Evolutionary conservation across 1,140 invertebrate species (phyloP).

Genomic region (Eurosta solidaginis): DNA sequence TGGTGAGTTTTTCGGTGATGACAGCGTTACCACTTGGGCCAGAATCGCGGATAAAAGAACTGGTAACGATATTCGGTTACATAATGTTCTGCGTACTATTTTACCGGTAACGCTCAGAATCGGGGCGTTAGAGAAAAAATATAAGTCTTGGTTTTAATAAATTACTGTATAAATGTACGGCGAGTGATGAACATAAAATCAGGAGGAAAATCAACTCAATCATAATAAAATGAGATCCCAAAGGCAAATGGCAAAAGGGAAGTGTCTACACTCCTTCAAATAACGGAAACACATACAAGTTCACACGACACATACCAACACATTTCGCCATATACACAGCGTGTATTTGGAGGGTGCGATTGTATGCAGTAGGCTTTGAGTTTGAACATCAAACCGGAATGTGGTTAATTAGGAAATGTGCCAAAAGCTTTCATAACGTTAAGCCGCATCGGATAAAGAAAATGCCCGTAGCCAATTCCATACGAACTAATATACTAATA

Average conservation of each 20-base stretch:
- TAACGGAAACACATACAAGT: background rate
- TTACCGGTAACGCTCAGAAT: too few species aligned
- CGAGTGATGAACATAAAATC: background rate
- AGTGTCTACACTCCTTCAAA: background rate
- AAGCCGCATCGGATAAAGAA: background rate
- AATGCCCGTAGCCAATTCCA: background rate
- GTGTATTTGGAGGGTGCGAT: background rate
- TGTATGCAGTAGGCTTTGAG: background rate
- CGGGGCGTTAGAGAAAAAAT: too few species aligned
- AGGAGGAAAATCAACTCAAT: background rate
- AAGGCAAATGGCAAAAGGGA: background rate
- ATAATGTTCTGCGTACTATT: too few species aligned
- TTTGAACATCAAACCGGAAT: slow-evolving; percentile 23
- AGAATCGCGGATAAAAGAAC: too few species aligned
- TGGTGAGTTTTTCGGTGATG: too few species aligned
- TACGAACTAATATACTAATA: background rate
- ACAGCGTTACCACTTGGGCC: too few species aligned
- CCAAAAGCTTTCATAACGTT: background rate
- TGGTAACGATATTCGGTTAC: too few species aligned
- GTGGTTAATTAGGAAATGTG: slow-evolving; percentile 9
- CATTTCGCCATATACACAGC: background rate
- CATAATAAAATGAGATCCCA: background rate
- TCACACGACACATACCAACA: background rate
- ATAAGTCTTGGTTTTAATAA: background rate
- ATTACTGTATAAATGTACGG: background rate